Evolutionary conservation across 2,888 invertebrate genomes (phyloP).

Genomic region (Melanotus villosus): DNA sequence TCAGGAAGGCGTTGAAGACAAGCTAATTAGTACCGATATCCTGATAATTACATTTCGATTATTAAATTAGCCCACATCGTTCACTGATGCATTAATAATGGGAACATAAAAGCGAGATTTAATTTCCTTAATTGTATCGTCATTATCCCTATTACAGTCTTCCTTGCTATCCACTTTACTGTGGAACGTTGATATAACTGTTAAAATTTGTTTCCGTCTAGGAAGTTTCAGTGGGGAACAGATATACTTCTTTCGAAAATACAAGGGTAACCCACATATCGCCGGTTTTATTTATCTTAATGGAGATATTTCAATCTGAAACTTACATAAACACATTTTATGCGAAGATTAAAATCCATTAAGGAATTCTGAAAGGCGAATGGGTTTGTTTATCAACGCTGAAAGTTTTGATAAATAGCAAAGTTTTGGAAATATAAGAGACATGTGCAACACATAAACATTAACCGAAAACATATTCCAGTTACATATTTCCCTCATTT

Average conservation of each 20-base stretch:
- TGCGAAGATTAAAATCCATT: no score
- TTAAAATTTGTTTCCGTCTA: not conserved
- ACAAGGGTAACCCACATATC: no score
- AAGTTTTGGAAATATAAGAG: not conserved
- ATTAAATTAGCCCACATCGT: constrained; percentile 3
- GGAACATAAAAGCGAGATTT: constrained; percentile 4
- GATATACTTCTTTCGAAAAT: no score
- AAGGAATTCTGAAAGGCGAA: not conserved
- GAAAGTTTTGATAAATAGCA: not conserved
- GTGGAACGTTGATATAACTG: not conserved
- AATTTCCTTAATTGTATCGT: constrained; percentile 9
- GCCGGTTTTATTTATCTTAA: no score
- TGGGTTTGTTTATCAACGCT: not conserved
- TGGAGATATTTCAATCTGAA: no score
- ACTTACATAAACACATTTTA: no score
- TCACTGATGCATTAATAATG: constrained; percentile 5
- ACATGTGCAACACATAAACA: not conserved
- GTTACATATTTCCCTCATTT: not conserved
- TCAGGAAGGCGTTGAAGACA: no score
- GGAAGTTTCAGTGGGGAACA: no score
- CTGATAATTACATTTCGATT: not conserved
- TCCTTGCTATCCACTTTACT: not conserved
- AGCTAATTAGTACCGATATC: no score
- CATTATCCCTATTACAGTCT: constrained; percentile 1
- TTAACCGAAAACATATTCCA: not conserved